Conservation (phyloP, 2,888 invertebrate genomes). For the Polylopha cassiicola region DNA sequence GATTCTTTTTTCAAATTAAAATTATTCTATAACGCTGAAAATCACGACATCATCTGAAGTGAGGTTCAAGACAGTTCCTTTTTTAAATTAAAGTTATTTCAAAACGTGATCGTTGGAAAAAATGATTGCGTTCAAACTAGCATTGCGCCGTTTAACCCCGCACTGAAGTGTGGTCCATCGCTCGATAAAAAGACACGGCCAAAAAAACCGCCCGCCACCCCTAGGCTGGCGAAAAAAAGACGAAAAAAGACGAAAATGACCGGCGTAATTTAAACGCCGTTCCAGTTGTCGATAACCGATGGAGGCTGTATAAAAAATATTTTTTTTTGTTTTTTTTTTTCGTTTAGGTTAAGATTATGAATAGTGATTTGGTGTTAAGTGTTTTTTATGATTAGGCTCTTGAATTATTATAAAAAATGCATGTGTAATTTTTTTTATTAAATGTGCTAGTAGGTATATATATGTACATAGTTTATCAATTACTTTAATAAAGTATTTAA, state of each 20-base stretch:
- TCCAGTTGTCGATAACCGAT: conserved; percentile 63
- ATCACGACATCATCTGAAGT: too few species aligned
- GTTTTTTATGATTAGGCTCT: too few species aligned
- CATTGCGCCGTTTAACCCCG: conserved; percentile 62
- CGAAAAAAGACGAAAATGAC: conserved; percentile 59
- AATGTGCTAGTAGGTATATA: too few species aligned
- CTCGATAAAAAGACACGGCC: conserved; percentile 48
- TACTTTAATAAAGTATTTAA: too few species aligned
- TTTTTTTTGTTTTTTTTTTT: conserved; percentile 26
- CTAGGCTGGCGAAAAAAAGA: conserved; percentile 68
- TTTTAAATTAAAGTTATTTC: too few species aligned
- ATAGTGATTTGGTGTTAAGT: conserved; percentile 1
- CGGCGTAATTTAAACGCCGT: conserved; percentile 72
- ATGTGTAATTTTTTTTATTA: too few species aligned
- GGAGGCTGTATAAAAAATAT: conserved; percentile 34
- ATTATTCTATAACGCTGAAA: too few species aligned
- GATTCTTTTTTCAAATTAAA: too few species aligned
- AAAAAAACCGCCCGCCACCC: conserved; percentile 64
- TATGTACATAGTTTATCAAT: too few species aligned
- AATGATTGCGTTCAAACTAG: conserved; percentile 36
- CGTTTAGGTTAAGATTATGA: conserved; percentile 9
- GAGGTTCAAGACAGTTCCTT: too few species aligned
- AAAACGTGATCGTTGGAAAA: conserved; percentile 22
- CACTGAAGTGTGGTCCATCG: conserved; percentile 51
- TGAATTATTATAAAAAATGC: too few species aligned